phyloP scores from a whole-genome alignment of 2,888 invertebrate genomes.

The Orthosia cruda region DNA sequence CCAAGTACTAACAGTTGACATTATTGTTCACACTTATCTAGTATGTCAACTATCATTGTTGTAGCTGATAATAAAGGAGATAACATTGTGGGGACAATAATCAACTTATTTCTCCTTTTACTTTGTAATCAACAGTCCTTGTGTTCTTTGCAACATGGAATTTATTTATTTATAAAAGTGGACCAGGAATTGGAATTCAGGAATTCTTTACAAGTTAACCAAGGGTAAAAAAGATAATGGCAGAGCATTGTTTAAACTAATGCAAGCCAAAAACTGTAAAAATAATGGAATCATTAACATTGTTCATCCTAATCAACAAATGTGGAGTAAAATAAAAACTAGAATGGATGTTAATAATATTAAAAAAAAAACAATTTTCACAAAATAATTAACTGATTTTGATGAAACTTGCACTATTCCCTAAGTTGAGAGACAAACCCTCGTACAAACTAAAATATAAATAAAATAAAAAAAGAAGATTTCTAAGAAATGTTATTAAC shows the following conservation, averaged over 20 bases:
- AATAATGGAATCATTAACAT: not conserved
- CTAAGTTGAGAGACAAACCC: no score
- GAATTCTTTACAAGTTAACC: not conserved
- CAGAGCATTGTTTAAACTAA: not conserved
- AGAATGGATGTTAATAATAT: no score
- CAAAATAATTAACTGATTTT: no score
- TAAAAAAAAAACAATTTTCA: no score
- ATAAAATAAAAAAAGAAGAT: no score
- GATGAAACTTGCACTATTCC: no score
- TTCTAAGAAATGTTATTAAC: no score
- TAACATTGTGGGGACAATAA: slow-evolving; percentile 17
- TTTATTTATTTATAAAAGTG: not conserved
- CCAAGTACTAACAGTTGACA: not conserved
- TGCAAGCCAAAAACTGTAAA: not conserved
- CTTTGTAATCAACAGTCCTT: not conserved
- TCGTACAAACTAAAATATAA: no score
- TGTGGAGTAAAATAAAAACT: not conserved
- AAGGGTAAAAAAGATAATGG: not conserved
- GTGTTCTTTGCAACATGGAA: not conserved
- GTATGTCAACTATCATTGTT: slow-evolving; percentile 14
- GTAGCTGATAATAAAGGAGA: slow-evolving; percentile 29
- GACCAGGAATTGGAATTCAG: no score
- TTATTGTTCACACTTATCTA: slow-evolving; percentile 13
- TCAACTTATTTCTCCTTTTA: slow-evolving; percentile 4
- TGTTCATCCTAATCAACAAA: not conserved